Conservation (phyloP, 2,888 invertebrate species). For the Parapristionchus giblindavisi region DNA sequence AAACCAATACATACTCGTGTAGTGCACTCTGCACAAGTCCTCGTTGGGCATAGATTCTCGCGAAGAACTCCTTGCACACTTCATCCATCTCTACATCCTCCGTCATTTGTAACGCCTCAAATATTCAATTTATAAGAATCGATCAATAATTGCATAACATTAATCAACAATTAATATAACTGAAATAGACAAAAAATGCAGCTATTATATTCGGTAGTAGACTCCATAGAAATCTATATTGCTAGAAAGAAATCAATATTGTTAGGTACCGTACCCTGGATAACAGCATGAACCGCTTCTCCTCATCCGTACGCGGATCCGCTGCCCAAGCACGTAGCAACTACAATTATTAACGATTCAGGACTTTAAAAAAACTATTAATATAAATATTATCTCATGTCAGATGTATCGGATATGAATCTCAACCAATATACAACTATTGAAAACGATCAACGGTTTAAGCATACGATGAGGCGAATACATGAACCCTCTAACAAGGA, state of each 20-base stretch:
- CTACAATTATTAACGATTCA: too few relatives aligned
- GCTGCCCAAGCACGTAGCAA: slow-evolving; percentile 5
- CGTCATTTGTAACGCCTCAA: slow-evolving; percentile 28
- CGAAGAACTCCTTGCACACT: slow-evolving; percentile 27
- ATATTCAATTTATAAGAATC: not conserved
- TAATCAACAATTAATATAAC: not conserved
- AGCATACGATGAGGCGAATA: too few relatives aligned
- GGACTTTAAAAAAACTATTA: too few relatives aligned
- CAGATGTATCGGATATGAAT: too few relatives aligned
- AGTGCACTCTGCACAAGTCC: slow-evolving; percentile 6
- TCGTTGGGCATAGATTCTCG: slow-evolving; percentile 23
- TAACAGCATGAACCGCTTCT: not conserved
- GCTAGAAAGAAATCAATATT: too few relatives aligned
- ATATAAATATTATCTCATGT: too few relatives aligned
- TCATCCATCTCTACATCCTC: slow-evolving; percentile 20
- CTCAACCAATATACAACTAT: too few relatives aligned
- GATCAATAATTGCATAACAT: not conserved
- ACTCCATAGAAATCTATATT: too few relatives aligned
- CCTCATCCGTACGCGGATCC: slow-evolving; percentile 6
- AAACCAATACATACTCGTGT: not conserved
- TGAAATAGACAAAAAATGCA: not conserved
- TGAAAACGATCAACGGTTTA: too few relatives aligned
- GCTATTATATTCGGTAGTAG: too few relatives aligned
- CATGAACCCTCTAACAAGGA: too few relatives aligned
- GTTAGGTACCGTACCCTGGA: slow-evolving; percentile 10